A percentile compares a stretch with the other conserved stretches of the same genome.
Conservation (phyloP, 1,140 invertebrate genomes). For the Oryctes rhinoceros region DNA sequence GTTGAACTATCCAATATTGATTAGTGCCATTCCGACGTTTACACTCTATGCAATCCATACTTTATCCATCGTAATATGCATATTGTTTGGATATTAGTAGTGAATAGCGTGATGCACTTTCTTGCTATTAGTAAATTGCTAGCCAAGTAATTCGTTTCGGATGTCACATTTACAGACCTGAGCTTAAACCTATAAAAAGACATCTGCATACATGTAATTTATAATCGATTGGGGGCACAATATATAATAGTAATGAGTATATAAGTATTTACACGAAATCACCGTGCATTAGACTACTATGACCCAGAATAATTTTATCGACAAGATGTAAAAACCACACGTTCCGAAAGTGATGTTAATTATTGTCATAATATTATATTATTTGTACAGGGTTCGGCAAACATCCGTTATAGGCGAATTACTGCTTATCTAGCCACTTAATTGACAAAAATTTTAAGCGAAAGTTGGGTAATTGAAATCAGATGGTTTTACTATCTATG, state of each 20-base stretch:
- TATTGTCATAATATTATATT: no score
- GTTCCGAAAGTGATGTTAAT: no score
- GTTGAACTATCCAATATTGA: neutral
- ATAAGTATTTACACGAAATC: no score
- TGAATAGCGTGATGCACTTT: neutral
- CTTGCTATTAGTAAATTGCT: neutral
- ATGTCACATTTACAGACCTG: conserved; percentile 2
- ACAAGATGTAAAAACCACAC: no score
- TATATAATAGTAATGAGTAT: neutral
- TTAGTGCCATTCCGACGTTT: neutral
- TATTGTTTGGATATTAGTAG: neutral
- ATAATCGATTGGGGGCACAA: neutral
- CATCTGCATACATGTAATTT: neutral
- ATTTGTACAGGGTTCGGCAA: no score
- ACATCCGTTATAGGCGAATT: no score
- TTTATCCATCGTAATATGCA: neutral
- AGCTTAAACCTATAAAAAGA: neutral
- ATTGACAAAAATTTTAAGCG: no score
- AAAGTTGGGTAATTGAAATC: no score
- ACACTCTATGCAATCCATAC: neutral
- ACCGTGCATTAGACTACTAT: no score
- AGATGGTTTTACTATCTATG: no score
- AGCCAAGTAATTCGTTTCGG: neutral
- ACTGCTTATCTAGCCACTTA: no score
- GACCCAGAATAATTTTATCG: no score